Conservation (phyloP, 2,888 invertebrate genomes). For the Apoda limacodes region DNA sequence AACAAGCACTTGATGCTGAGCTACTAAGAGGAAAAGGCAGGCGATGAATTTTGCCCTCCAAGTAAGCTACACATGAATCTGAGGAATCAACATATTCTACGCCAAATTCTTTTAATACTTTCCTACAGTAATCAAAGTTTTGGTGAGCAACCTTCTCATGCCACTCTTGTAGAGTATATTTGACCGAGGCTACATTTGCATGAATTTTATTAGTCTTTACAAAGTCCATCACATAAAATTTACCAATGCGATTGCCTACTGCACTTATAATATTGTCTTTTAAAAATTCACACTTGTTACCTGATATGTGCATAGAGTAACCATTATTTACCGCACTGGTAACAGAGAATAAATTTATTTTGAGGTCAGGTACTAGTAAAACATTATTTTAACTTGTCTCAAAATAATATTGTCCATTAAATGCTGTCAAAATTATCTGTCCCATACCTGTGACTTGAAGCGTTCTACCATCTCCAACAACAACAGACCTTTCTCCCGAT, state of each 20-base stretch:
- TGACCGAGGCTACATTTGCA: background rate
- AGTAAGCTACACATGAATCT: too few relatives aligned
- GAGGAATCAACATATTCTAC: background rate
- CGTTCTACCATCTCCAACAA: background rate
- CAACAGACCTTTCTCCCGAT: background rate
- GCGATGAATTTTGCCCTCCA: too few relatives aligned
- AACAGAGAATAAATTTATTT: background rate
- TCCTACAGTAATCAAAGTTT: background rate
- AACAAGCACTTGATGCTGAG: too few relatives aligned
- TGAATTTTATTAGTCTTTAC: background rate
- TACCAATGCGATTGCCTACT: background rate
- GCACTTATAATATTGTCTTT: background rate
- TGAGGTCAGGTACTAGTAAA: background rate
- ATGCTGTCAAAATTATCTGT: background rate
- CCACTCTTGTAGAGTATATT: too few relatives aligned
- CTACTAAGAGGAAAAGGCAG: too few relatives aligned
- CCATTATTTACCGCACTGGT: slow-evolving; percentile 1
- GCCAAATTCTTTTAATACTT: background rate
- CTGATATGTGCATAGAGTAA: background rate
- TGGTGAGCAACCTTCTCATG: too few relatives aligned
- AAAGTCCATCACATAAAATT: slow-evolving; percentile 1
- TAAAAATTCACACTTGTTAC: slow-evolving; percentile 1
- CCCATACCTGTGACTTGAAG: background rate
- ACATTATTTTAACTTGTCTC: background rate
- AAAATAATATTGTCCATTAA: background rate